Evolutionary conservation across 2,113 vertebrate genomes (phyloP), one percentile per base, ranked within the genome.

Genomic region (Hiodon tergisus): DNA sequence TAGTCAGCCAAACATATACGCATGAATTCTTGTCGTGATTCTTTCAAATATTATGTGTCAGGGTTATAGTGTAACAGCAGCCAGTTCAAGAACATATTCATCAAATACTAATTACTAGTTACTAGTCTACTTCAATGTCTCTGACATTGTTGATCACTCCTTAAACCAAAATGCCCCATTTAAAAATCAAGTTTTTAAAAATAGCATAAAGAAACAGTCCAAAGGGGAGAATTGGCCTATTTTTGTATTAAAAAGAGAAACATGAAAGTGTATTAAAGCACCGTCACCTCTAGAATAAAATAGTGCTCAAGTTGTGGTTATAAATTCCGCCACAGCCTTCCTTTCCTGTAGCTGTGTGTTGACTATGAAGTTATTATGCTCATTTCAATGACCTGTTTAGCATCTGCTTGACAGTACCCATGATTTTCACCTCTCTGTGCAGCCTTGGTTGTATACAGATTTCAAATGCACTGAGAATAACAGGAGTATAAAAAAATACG

Each of bases 91-190:
- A 69, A 50, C 52, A 6, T 51, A 66, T 72, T 75, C 61, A 74
- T 80, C 57, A 78, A 83, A 81, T 76, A 80, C 78, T 81, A 6
- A 81, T 55, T 72, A 69, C 31, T 31, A 31, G 31, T 31, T 31
- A 31, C 31, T 31, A 31, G 31, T 31, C 31, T 31, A 31, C 31
- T 31, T 31, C 31, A 31, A 31, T 31, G 31, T 31, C 31, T 31
- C 31, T 31, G 31, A 31, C 31, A 31, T 31, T 31, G 31, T 31
- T 31, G 31, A 31, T 2, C 31, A 31, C 31, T 31, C 31, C 31
- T 31, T 31, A 31, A 31, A 31, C 31, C 31, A 31, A 31, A 31
- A 31, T 31, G 31, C 31, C 31, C 31, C 31, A 31, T 31, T 31
- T 31, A 31, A 31, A 31, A 31, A 31, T 31, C 31, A 31, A 31